These are phyloP conservation scores for Hylia prasina DNA, from an alignment of 2,113 vertebrate genomes.

Conservation along the genomic window DNA sequence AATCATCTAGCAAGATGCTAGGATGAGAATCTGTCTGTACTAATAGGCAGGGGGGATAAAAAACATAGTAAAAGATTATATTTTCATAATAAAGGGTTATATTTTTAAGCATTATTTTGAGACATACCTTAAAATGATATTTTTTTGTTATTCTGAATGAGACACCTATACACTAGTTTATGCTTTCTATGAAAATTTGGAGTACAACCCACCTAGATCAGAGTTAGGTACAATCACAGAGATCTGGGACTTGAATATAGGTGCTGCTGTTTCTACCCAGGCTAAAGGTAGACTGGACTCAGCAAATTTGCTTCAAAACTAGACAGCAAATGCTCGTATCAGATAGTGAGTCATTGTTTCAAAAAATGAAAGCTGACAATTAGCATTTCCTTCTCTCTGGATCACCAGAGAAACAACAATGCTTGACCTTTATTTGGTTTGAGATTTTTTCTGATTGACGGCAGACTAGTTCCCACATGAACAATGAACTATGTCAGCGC, in stretches of 20 bases:
- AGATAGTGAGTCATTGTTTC: background rate
- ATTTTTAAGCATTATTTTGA: background rate
- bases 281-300: background rate
- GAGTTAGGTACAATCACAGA: background rate
- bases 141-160: background rate
- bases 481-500: background rate
- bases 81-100: background rate
- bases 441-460: background rate
- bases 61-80: background rate
- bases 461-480: background rate
- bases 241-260: background rate
- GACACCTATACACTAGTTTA: background rate
- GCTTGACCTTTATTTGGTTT: constrained; percentile 24
- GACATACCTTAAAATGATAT: background rate
- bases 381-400: background rate
- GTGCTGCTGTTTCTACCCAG: background rate
- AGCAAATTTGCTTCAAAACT: background rate
- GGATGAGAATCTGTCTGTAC: background rate
- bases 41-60: accelerated
- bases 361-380: background rate
- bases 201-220: background rate
- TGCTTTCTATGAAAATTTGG: background rate
- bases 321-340: background rate
- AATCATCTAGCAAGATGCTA: background rate
- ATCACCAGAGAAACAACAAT: constrained; percentile 12